phyloP scores from a whole-genome alignment of 2,797 vertebrate genomes.

The Acanthiza pusilla region DNA sequence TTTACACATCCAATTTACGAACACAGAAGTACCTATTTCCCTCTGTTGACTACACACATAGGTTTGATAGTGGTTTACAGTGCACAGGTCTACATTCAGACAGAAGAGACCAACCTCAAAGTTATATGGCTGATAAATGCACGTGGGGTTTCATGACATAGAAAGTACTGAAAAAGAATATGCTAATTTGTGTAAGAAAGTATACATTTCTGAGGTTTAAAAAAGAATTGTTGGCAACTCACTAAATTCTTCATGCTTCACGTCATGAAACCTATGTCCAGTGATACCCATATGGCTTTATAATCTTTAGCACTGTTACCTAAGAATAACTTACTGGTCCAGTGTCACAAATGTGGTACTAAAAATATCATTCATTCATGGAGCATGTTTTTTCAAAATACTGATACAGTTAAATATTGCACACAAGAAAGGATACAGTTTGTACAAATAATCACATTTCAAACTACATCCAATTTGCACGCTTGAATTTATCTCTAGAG shows the following conservation, averaged over 20 bases:
- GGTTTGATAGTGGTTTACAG: neutral
- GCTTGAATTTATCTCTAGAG: neutral
- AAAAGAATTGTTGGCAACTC: neutral
- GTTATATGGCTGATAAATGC: fast-evolving
- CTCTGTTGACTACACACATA: neutral
- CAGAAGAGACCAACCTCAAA: neutral
- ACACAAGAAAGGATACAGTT: neutral
- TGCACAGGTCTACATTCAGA: neutral
- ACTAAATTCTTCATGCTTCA: neutral
- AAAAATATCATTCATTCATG: neutral
- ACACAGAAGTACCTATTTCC: neutral
- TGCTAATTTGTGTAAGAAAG: neutral
- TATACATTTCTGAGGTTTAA: neutral
- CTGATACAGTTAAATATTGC: neutral
- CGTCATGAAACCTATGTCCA: neutral
- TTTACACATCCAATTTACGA: neutral
- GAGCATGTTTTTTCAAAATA: neutral
- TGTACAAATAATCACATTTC: neutral
- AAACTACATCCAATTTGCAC: neutral
- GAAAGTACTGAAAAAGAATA: neutral
- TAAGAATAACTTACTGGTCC: neutral
- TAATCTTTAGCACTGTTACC: neutral
- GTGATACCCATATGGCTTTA: neutral
- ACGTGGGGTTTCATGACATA: fast-evolving
- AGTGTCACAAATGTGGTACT: neutral